Evolutionary conservation across 2,797 vertebrate genomes (phyloP), one percentile per base, ranked within the genome.

Genomic region (Pipistrellus nathusii): DNA sequence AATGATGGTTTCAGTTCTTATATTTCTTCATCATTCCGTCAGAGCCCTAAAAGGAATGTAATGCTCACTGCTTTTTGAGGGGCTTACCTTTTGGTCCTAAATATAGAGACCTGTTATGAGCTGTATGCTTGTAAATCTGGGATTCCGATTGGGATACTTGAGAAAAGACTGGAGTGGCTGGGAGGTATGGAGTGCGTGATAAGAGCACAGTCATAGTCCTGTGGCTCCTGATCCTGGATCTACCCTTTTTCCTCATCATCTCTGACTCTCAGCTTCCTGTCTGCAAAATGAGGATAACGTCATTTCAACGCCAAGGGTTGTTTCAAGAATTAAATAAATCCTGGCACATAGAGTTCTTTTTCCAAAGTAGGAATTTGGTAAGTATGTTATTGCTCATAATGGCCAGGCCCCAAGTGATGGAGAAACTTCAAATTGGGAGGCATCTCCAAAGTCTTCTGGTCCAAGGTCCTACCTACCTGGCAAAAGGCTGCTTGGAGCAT

Each of bases 11-110:
- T 97, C 8, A 87, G 95, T 96, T 91, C 75, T 73, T 18, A 18
- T 83, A 85, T 94, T 97, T 97, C 95, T 96, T 96, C 91, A 72
- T 92, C 82, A 57, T 97, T 96, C 95, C 27, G 25, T 93, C 88
- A 87, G 77, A 94, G 71, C 68, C 87, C 41, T 97, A 57, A 96
- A 97, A 96, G 5, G 71, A 86, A 92, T 96, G 97, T 93, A 95
- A 96, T 96, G 44, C 91, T 96, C 53, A 92, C 95, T 97, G 76
- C 72, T 96, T 92, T 94, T 93, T 96, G 94, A 85, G 93, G 11
- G 73, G 17, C 18, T 95, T 82, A 55, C 85, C 46, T 78, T 85
- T 85, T 21, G 53, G 59, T 23, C n/a, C 25, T 91, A 46, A 68
- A 21, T 55, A 59, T 3, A 32, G 20, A 59, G 48, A 11, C 10